Conservation (phyloP, 2,113 vertebrate species). For the Phyllostomus hastatus region DNA sequence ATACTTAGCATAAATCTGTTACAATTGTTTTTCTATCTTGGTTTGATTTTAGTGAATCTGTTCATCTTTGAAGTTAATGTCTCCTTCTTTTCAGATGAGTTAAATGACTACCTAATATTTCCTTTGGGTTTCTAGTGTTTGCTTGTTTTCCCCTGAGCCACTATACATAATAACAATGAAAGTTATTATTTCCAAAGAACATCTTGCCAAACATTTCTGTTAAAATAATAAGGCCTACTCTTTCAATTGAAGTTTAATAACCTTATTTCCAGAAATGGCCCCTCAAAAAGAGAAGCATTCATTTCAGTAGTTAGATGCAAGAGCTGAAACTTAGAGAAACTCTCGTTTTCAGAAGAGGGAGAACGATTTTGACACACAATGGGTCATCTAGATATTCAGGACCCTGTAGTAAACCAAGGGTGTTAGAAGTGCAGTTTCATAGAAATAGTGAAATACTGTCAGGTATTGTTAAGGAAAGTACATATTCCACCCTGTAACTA, state of each 20-base stretch:
- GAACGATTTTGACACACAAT: neutral
- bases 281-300: neutral
- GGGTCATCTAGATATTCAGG: neutral
- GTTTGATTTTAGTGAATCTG: neutral
- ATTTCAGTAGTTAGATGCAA: neutral
- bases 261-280: neutral
- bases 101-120: constrained; percentile 1
- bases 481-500: neutral
- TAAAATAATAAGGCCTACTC: neutral
- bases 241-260: neutral
- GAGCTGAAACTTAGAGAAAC: neutral
- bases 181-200: neutral
- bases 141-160: neutral
- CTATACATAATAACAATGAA: neutral
- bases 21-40: constrained; percentile 18
- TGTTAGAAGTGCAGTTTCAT: neutral
- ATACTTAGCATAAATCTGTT: neutral
- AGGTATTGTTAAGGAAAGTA: neutral
- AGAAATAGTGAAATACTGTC: neutral
- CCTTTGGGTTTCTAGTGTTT: neutral
- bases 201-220: neutral
- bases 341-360: neutral
- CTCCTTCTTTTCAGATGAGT: neutral
- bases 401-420: neutral
- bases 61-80: constrained; percentile 31